Evolutionary conservation across 1,140 invertebrate genomes (phyloP), one percentile per base, ranked within the genome.

Genomic region (Apocrypta bakeri): DNA sequence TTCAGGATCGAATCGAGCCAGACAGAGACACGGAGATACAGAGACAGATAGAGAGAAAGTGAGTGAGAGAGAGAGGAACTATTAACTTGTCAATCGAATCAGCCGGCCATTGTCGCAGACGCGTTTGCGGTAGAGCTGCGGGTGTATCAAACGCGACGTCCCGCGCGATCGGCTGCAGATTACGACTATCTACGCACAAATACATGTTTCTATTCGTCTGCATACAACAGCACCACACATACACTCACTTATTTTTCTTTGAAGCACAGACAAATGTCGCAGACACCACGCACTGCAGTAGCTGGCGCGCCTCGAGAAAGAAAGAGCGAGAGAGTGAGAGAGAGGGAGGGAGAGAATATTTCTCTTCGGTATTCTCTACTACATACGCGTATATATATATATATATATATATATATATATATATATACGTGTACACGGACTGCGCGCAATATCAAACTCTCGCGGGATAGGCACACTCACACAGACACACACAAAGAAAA

Each of bases 51-150:
- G 48, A 27, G 27, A 21, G 79, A 66, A 27, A 75, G 25, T 69
- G 42, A 33, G 74, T 29, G 74, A 37, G 48, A 27, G 27, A 84
- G 31, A 76, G 33, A 24, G 1, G 27, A 42, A 33, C 83, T 81
- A 84, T 85, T 87, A 83, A 79, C 76, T 74, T 74, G 72, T 81
- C 83, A 78, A 83, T 85, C 75, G 64, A 84, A 83, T 84, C 74
- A 81, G 73, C 63, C 56, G 14, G 64, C 8, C 69, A 81, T 85
- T 77, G 79, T 81, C 82, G 66, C 63, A 37, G 74, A 21, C 40
- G 71, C 24, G 71, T 56, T 56, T 42, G 77, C 77, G 66, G 79
- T 80, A 27, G 79, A 1, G 24, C 68, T 61, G 68, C 42, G 68
- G 37, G 66, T 31, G 68, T 48, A 31, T 80, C 40, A 56, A 61